These are phyloP conservation scores for Corythoichthys haematopterus DNA, from an alignment of 2,113 vertebrate genomes.

Conservation along the genomic window DNA sequence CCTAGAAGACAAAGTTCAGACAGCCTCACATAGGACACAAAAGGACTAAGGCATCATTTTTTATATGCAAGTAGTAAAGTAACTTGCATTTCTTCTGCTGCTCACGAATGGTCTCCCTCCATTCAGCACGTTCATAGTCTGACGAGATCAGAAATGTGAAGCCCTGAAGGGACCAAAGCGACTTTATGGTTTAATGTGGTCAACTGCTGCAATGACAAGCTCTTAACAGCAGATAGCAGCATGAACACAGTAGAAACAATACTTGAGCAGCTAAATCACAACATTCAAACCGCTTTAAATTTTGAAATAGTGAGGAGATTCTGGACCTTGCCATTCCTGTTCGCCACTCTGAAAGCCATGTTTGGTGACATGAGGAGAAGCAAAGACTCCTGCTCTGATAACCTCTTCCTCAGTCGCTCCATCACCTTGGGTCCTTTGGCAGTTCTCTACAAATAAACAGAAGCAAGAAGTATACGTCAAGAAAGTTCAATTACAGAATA, in stretches of 20 bases:
- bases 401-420: slow-evolving; percentile 89
- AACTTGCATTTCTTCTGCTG: slow-evolving; percentile 94
- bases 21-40: background rate
- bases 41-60: background rate
- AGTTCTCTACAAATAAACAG: slow-evolving; percentile 72
- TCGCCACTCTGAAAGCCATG: slow-evolving; percentile 91
- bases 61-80: background rate
- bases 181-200: background rate
- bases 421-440: slow-evolving; percentile 85
- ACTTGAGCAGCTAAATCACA: background rate
- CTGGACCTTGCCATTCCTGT: slow-evolving; percentile 84
- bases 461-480: background rate
- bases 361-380: slow-evolving; percentile 88
- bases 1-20: slow-evolving; percentile 61
- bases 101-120: slow-evolving; percentile 87
- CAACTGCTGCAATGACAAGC: background rate
- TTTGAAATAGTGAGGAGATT: background rate
- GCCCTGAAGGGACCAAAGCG: slow-evolving; percentile 63
- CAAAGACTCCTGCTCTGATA: slow-evolving; percentile 88
- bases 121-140: slow-evolving; percentile 90
- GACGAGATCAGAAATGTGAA: slow-evolving; percentile 91
- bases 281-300: background rate
- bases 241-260: slow-evolving; percentile 6
- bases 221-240: slow-evolving; percentile 50
- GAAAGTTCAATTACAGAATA: background rate